Evolutionary conservation across 2,888 invertebrate species (phyloP), one percentile per base, ranked within the genome.

Genomic region (Lasioglossum oenotherae): DNA sequence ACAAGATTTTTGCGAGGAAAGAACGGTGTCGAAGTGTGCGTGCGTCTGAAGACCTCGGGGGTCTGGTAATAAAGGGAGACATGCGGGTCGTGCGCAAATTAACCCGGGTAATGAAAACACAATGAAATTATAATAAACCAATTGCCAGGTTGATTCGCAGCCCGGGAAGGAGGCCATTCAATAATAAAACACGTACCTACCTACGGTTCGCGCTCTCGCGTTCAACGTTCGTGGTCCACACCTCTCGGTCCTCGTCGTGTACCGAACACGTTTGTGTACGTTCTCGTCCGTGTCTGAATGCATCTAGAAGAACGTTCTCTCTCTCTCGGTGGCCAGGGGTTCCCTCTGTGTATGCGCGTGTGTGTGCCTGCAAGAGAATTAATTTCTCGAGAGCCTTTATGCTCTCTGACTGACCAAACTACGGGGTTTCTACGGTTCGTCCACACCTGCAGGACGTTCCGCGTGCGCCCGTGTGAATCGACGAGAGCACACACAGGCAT

Each of bases 101-200:
- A 94, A 94, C 92, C 92, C 85, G 92, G 92, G 91, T 94, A 94
- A 94, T 94, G 94, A 94, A 94, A 94, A 94, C 94, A 93, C 94
- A 94, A 94, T 94, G 94, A 94, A 94, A 94, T 94, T 94, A 94
- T 94, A 94, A 94, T 95, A 94, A 94, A 94, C 94, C 93, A 94
- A 94, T 94, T 94, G 94, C 92, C 92, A 92, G 92, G 93, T 93
- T 94, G 94, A 94, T 94, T 94, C 93, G 93, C 92, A 94, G 93
- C 86, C 92, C 81, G 83, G 92, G 92, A 93, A 93, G 93, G 92
- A 93, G 92, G 91, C 92, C 92, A 93, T 94, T 95, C 94, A 94
- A 95, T 94, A 94, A 94, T 95, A 94, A 94, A 95, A 94, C 93
- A 93, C 92, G 92, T 91, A 93, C 89, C 90, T 74, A 86, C 88